Evolutionary conservation across 2,113 vertebrate species (phyloP), one percentile per base, ranked within the genome.

Genomic region (Gallinago media): DNA sequence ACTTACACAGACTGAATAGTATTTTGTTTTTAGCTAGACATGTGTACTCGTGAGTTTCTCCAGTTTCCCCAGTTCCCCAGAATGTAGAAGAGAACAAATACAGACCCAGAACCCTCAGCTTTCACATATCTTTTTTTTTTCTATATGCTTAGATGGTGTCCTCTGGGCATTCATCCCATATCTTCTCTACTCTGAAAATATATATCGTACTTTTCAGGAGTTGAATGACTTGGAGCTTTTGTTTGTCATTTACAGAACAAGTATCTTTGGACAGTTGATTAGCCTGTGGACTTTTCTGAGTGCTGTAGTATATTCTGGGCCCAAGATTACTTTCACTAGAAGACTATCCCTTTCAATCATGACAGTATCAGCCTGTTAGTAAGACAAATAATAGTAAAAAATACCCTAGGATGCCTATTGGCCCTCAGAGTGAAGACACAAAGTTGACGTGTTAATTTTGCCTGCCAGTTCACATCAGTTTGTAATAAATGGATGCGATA

Each of bases 381-480:
- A 77, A 94, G 74, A 80, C 12, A 49, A 32, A 55, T 18, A 82
- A 54, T 19, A 63, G 65, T 59, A 66, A 63, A 92, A 96, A 94
- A 76, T 74, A 92, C 59, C 76, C 80, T 59, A 78, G 80, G 78
- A 91, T 87, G 46, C 61, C 71, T 89, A 71, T 85, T 92, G 93
- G 83, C 46, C 86, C 80, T 92, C 46, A 82, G 49, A 96, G 23
- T 44, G 58, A 86, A 94, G 86, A 67, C 59, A 66, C 19, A 44
- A 73, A 79, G 58, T 85, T 92, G 92, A 93, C 88, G 80, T 91
- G 90, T 81, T 97, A 96, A 97, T 96, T 96, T 96, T 88, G 90
- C 74, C 82, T 96, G 95, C 78, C 95, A 97, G 74, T 96, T 96
- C 94, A 15, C 77, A 95, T 96, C 86, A 91, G 77, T 70, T 92